A percentile compares a stretch with the other conserved stretches of the same genome.
phyloP scores from a whole-genome alignment of 2,113 vertebrate genomes.

The Erythrolamprus reginae region DNA sequence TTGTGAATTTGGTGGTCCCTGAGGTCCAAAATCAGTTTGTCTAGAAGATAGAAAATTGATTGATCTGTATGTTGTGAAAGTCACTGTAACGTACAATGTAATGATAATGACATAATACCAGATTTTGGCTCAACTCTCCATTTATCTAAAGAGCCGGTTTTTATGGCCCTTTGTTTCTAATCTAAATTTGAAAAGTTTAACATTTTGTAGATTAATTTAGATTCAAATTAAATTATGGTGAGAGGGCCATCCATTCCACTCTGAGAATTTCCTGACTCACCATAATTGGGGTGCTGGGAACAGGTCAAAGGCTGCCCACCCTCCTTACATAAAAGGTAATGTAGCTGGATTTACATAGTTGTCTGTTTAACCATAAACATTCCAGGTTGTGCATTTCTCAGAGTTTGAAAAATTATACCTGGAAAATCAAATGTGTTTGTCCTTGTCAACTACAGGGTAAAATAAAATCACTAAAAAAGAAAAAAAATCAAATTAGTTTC shows the following conservation, averaged over 20 bases:
- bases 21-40: background rate
- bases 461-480: background rate
- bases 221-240: background rate
- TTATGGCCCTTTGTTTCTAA: background rate
- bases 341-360: background rate
- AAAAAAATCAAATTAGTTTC: background rate
- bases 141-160: background rate
- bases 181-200: background rate
- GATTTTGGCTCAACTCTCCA: background rate
- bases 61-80: background rate
- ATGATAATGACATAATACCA: background rate
- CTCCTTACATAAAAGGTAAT: background rate
- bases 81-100: background rate
- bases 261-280: background rate
- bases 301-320: background rate
- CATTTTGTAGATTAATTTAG: background rate
- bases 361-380: background rate
- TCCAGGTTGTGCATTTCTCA: background rate
- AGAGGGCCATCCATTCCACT: background rate
- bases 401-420: background rate
- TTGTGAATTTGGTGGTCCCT: too few relatives aligned
- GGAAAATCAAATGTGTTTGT: constrained; percentile 2
- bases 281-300: background rate
- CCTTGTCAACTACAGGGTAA: background rate
- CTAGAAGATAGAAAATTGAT: background rate